Percentiles rank a stretch among this genome's conserved stretches.
These are phyloP conservation scores for Labroides dimidiatus DNA, from an alignment of 2,797 vertebrate genomes.

Conservation along the genomic window DNA sequence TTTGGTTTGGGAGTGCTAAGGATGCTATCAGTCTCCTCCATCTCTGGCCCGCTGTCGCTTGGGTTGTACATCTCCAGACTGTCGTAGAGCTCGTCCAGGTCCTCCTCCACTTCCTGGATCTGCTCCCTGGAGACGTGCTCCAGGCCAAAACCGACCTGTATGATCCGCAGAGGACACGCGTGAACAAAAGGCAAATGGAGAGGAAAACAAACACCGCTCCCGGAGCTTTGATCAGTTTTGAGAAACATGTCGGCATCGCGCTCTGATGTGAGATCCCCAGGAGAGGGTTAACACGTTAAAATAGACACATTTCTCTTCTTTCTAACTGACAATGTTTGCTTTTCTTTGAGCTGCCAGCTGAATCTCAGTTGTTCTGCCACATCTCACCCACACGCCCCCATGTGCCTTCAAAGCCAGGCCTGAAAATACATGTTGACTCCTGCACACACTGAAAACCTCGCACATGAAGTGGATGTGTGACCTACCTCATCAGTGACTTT, in stretches of 20 bases:
- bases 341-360: constrained; percentile 26
- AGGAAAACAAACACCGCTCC: not conserved
- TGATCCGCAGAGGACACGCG: not conserved
- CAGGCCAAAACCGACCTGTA: constrained; percentile 90
- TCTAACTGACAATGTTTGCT: constrained; percentile 36
- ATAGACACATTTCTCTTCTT: constrained; percentile 28
- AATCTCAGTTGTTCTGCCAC: constrained; percentile 43
- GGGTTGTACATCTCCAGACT: constrained; percentile 98
- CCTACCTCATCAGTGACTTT: constrained; percentile 96
- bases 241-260: not conserved
- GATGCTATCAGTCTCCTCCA: constrained; percentile 97
- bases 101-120: constrained; percentile 96
- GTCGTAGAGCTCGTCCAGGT: constrained; percentile 96
- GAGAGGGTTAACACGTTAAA: constrained; percentile 8
- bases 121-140: constrained; percentile 93
- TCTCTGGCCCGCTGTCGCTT: constrained; percentile 96
- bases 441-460: not conserved
- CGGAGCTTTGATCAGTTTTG: not conserved
- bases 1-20: constrained; percentile 97
- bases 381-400: constrained; percentile 43
- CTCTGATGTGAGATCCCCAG: constrained; percentile 1
- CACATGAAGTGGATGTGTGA: not conserved
- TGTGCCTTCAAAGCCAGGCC: constrained; percentile 15
- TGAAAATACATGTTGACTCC: constrained; percentile 23
- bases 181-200: not conserved